Conservation (phyloP, 2,888 invertebrate species). For the Neuroscelio doddi region DNA sequence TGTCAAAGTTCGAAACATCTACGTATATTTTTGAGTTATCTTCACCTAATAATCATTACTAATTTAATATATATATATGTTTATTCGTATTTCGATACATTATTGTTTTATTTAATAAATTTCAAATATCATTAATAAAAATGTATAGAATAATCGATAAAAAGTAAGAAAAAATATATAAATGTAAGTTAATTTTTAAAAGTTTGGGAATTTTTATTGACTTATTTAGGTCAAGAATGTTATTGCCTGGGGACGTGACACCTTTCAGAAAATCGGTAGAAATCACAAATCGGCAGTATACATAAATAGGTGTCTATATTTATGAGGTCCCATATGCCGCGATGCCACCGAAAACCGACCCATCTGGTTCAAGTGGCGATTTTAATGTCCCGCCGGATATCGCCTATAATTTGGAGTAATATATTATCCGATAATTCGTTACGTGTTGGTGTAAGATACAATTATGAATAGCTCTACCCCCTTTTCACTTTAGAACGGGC, state of each 20-base stretch:
- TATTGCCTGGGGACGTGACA: slow-evolving; percentile 27
- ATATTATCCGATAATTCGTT: slow-evolving; percentile 70
- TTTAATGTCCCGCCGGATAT: slow-evolving; percentile 68
- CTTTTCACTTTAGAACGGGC: slow-evolving; percentile 49
- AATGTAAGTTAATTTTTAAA: no score
- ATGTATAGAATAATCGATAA: no score
- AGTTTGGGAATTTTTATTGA: no score
- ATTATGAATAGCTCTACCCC: slow-evolving; percentile 61
- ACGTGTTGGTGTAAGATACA: slow-evolving; percentile 67
- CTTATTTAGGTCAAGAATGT: slow-evolving; percentile 22
- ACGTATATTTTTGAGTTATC: no score
- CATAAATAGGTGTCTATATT: slow-evolving; percentile 59
- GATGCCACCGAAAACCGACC: slow-evolving; percentile 63
- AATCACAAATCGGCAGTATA: slow-evolving; percentile 40
- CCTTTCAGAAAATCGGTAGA: slow-evolving; percentile 37
- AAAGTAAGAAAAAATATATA: no score
- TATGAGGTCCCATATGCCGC: slow-evolving; percentile 65
- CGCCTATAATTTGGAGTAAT: slow-evolving; percentile 71
- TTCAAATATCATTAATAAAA: no score
- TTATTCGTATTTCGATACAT: no score
- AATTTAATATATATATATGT: no score
- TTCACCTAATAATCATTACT: no score
- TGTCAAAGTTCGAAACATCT: no score
- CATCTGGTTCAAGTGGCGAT: slow-evolving; percentile 68
- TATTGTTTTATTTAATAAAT: no score